Evolutionary conservation across 1,140 invertebrate genomes (phyloP), one percentile per base, ranked within the genome.

Genomic region (Atopsyche davidsoni): DNA sequence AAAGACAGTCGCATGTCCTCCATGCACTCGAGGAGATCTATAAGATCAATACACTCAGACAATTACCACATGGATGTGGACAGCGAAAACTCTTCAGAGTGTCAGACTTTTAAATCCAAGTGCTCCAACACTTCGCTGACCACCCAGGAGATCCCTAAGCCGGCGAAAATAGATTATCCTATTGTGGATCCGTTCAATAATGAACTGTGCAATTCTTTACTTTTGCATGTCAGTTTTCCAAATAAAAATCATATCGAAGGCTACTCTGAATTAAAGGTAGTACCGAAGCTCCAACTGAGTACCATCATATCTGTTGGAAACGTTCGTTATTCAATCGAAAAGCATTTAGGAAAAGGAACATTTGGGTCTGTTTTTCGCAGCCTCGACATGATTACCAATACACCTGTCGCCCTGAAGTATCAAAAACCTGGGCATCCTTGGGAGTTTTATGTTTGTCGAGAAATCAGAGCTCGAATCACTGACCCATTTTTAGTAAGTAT

Each of bases 371-470:
- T 87, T 40, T 85, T 77, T 57, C 75, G 83, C 59, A 82, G 75
- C 55, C 55, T 70, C n/a, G 75, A 79, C 59, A 46, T 73, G 10
- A 72, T 75, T 54, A 79, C 70, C 7, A 76, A 78, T 56, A 77
- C 76, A 52, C 72, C 73, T 1, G 79, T 85, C 41, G 85, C 84
- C 4, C 67, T 86, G 10, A 88, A 88, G 65, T 82, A 83, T 60
- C 85, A 89, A 67, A 85, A 82, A 56, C 85, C 86, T 2, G 76
- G 82, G 23, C 85, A 86, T 63, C 78, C 79, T 48, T 89, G 86
- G 86, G 87, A 89, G 65, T 87, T 79, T 64, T 89, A 89, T 61
- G 86, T 89, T 55, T 81, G 80, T 53, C 76, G 83, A 59, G 86
- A 89, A 69, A 79, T 89, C 54, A 81, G 84, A 60, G 66, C 75